Evolutionary conservation across 2,797 vertebrate species (phyloP).

Genomic region (Sarcoramphus papa): DNA sequence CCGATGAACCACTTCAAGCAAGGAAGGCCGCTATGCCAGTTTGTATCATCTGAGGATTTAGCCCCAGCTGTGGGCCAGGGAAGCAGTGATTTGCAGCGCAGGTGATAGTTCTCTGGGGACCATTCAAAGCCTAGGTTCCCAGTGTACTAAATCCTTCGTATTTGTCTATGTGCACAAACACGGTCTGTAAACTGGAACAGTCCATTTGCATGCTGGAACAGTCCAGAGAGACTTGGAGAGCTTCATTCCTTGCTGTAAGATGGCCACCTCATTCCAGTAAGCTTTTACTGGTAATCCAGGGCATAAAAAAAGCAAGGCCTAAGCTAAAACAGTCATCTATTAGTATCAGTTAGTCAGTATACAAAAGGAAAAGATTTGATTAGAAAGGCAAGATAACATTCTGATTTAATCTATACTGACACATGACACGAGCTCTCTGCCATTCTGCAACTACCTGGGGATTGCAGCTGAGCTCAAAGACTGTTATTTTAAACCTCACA

Average conservation of each 20-base stretch:
- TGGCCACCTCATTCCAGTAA: background rate
- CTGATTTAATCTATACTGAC: background rate
- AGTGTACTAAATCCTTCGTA: background rate
- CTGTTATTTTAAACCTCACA: background rate
- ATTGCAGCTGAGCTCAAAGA: background rate
- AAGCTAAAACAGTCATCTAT: background rate
- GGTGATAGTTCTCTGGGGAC: background rate
- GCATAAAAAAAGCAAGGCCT: background rate
- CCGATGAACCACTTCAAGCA: fast-evolving
- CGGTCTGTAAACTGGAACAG: background rate
- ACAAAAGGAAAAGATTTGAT: background rate
- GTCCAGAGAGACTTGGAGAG: background rate
- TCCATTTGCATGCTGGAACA: background rate
- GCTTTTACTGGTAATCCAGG: background rate
- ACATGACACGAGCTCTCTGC: background rate
- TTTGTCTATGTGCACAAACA: background rate
- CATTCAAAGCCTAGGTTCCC: background rate
- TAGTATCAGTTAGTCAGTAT: background rate
- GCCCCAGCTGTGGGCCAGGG: background rate
- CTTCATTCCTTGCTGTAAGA: fast-evolving
- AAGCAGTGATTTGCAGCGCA: background rate
- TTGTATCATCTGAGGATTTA: background rate
- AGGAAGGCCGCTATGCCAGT: background rate
- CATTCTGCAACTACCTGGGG: background rate
- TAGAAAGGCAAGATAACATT: background rate